These are phyloP conservation scores for Rhabdornis inornatus DNA, from an alignment of 2,113 vertebrate species.

Conservation along the genomic window DNA sequence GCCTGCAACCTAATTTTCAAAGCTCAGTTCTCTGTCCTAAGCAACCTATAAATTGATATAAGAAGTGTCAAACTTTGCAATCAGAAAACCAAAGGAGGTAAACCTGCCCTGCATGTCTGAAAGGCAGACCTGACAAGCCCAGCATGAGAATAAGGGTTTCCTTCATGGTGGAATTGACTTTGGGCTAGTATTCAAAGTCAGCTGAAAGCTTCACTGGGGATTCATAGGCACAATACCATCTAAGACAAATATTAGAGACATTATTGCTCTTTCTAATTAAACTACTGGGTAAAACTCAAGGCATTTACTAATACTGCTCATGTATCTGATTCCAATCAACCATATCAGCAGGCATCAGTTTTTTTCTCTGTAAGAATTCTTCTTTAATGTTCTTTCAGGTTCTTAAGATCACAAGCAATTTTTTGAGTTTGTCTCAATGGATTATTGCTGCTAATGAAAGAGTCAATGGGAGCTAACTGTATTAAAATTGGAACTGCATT, in stretches of 20 bases:
- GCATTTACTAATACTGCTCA: neutral
- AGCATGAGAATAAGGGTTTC: neutral
- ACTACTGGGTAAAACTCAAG: neutral
- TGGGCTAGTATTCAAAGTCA: neutral
- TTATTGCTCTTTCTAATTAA: neutral
- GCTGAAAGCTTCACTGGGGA: neutral
- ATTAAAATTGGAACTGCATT: neutral
- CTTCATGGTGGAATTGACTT: neutral
- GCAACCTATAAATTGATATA: neutral
- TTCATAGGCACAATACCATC: neutral
- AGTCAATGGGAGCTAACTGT: neutral
- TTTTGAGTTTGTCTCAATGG: neutral
- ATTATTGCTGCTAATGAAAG: neutral
- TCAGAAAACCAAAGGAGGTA: neutral
- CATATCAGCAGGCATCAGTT: neutral
- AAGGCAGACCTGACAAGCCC: neutral
- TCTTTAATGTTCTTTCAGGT: neutral
- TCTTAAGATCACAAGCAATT: neutral
- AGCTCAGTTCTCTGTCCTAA: neutral
- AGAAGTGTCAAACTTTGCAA: neutral
- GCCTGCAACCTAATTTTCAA: neutral
- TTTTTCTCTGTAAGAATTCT: neutral
- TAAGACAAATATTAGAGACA: neutral
- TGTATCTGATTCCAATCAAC: neutral
- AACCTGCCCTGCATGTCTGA: neutral